phyloP scores from a whole-genome alignment of 53 echinoderm and acorn worm genomes.

The Actinopyga echinites region DNA sequence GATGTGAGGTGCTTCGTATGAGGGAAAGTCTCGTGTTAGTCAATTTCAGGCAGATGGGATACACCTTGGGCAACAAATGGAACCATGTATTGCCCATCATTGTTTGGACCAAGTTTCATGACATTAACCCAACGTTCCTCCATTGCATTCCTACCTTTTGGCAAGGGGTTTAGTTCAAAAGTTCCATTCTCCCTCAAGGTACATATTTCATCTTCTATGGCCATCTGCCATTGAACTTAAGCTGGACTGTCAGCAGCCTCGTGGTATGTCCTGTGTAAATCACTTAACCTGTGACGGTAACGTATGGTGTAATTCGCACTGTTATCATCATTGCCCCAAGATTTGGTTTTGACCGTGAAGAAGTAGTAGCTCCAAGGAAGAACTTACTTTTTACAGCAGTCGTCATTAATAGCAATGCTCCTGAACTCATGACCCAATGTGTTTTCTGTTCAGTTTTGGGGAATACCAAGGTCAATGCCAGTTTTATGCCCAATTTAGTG shows the following conservation, averaged over 20 bases:
- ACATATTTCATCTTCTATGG: conserved; percentile 35
- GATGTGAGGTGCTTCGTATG: neutral
- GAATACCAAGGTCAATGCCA: too few relatives aligned
- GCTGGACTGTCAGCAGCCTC: conserved; percentile 8
- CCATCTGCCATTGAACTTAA: conserved; percentile 32
- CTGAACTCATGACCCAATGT: too few relatives aligned
- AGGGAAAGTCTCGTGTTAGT: conserved; percentile 27
- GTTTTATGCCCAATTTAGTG: too few relatives aligned
- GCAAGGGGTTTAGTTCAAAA: conserved; percentile 33
- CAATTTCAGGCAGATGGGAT: neutral
- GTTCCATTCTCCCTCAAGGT: conserved; percentile 38
- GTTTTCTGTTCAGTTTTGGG: too few relatives aligned
- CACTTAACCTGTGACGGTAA: conserved; percentile 8
- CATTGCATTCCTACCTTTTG: conserved; percentile 24
- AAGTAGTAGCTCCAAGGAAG: too few relatives aligned
- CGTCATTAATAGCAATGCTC: too few relatives aligned
- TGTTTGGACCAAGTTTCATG: neutral
- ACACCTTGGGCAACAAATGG: neutral
- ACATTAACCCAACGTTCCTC: neutral
- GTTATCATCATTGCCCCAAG: neutral
- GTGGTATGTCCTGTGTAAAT: conserved; percentile 34
- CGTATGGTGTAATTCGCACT: too few relatives aligned
- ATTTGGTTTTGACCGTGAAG: too few relatives aligned
- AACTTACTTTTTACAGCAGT: too few relatives aligned
- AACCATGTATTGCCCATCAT: conserved; percentile 1